Percentiles rank a stretch among this genome's conserved stretches.
Evolutionary conservation across 2,797 vertebrate species (phyloP).

Genomic region (Cirrhinus molitorella): DNA sequence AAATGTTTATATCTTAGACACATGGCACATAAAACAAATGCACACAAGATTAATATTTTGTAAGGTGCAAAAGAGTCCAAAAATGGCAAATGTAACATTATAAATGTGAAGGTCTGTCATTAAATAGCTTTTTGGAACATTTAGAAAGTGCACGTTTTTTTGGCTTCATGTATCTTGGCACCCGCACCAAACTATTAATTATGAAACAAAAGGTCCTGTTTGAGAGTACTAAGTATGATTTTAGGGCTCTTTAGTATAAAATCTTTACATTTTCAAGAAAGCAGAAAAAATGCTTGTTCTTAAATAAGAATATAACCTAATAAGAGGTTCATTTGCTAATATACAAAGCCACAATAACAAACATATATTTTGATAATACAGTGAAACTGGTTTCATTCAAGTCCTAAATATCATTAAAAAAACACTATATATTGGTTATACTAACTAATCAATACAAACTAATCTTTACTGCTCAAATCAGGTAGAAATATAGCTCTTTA

Average conservation of each 20-base stretch:
- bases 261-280: background rate
- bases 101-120: background rate
- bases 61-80: background rate
- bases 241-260: background rate
- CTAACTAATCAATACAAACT: background rate
- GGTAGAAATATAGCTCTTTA: no score
- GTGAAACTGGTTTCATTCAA: background rate
- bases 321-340: background rate
- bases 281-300: background rate
- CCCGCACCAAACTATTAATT: background rate
- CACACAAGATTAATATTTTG: background rate
- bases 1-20: background rate
- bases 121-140: background rate
- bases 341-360: background rate
- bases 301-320: no score
- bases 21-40: background rate
- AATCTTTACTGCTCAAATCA: background rate
- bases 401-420: background rate
- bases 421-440: no score
- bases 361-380: background rate
- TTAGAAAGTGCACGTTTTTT: background rate
- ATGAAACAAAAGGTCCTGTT: background rate
- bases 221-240: background rate
- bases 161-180: background rate
- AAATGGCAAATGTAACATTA: background rate